phyloP scores from a whole-genome alignment of 2,888 invertebrate species.

The Eledona agricola region DNA sequence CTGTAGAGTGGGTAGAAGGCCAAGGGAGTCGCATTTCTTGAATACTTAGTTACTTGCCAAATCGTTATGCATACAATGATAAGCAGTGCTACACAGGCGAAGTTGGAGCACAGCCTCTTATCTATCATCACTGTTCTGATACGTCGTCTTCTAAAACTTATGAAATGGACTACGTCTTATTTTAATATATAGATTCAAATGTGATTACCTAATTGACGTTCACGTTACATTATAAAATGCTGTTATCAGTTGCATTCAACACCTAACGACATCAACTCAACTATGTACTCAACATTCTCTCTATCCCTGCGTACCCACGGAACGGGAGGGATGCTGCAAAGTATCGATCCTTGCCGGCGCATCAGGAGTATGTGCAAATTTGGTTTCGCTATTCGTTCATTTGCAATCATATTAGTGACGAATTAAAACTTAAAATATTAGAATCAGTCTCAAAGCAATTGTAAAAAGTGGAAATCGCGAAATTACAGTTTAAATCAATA shows the following conservation, averaged over 20 bases:
- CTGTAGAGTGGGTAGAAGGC: constrained; percentile 46
- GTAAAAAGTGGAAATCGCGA: no score
- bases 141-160: no score
- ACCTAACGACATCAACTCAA: constrained; percentile 11
- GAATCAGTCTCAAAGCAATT: no score
- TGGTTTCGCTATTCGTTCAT: no score
- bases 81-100: constrained; percentile 40
- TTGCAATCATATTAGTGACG: no score
- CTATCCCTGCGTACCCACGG: constrained; percentile 19
- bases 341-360: constrained; percentile 26
- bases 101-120: constrained; percentile 46
- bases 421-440: no score
- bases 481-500: no score
- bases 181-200: no score
- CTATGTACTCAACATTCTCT: constrained; percentile 12
- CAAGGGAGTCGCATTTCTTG: constrained; percentile 15
- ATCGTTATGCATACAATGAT: constrained; percentile 41
- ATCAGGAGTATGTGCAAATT: constrained; percentile 3
- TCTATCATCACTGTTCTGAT: no score
- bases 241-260: neutral
- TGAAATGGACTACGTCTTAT: no score
- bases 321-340: constrained; percentile 33
- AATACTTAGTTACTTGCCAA: constrained; percentile 43
- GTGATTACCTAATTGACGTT: no score
- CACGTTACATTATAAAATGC: neutral